A percentile compares a stretch with the other conserved stretches of the same genome.
phyloP scores from a whole-genome alignment of 2,888 invertebrate species.

The Biston betularia region DNA sequence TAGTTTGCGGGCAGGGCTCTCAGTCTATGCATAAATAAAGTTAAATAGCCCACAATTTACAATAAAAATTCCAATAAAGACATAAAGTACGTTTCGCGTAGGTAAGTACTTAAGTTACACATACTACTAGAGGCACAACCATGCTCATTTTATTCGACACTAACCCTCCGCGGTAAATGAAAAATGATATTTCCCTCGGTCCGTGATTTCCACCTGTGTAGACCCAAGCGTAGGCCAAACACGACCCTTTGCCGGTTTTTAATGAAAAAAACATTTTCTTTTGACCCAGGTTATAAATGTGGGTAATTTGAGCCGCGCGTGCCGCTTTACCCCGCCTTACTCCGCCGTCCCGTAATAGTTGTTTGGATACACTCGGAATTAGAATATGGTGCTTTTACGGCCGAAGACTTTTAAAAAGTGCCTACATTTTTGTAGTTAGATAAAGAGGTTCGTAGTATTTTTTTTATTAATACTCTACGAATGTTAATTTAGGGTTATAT shows the following conservation, averaged over 20 bases:
- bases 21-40: background rate
- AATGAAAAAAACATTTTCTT: constrained; percentile 44
- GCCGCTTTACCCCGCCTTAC: constrained; percentile 37
- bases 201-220: constrained; percentile 37
- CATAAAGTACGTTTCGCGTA: background rate
- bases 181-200: constrained; percentile 36
- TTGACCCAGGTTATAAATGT: constrained; percentile 51
- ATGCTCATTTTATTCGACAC: constrained; percentile 26
- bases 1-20: no score
- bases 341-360: constrained; percentile 35
- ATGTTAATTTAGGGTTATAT: background rate
- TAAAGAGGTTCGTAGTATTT: background rate
- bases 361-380: constrained; percentile 41
- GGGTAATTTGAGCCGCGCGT: constrained; percentile 49
- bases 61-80: constrained; percentile 6
- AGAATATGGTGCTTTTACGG: constrained; percentile 33
- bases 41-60: background rate
- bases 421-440: background rate
- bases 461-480: background rate
- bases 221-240: constrained; percentile 31
- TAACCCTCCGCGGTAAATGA: constrained; percentile 33
- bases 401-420: constrained; percentile 15
- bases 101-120: constrained; percentile 1
- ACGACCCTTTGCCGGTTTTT: constrained; percentile 39
- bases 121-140: constrained; percentile 6